A percentile compares a stretch with the other conserved stretches of the same genome.
Evolutionary conservation across 2,797 vertebrate species (phyloP).

Genomic region (Dendrocincla tyrannina): DNA sequence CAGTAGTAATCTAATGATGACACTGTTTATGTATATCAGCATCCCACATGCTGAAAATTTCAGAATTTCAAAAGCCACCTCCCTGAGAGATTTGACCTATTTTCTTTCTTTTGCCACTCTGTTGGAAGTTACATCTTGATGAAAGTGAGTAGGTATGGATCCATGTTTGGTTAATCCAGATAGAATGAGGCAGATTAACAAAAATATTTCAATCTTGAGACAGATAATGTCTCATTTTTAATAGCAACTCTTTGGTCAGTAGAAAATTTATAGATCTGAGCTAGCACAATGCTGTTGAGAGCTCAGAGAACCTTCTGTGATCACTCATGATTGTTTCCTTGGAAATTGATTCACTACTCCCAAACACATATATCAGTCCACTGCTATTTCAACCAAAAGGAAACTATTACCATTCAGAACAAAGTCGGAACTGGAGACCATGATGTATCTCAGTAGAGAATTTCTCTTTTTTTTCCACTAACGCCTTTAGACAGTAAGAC

Average conservation of each 20-base stretch:
- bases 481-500: background rate
- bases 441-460: background rate
- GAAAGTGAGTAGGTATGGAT: background rate
- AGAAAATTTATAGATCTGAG: background rate
- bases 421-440: background rate
- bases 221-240: background rate
- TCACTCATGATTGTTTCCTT: background rate
- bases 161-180: background rate
- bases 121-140: background rate
- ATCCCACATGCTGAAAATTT: background rate
- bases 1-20: background rate
- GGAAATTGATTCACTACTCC: background rate
- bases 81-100: background rate
- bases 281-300: background rate
- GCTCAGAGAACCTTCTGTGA: background rate
- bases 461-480: background rate
- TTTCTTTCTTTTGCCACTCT: background rate
- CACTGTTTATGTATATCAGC: background rate
- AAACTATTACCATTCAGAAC: background rate
- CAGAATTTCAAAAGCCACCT: background rate
- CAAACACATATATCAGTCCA: background rate
- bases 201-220: background rate
- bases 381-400: background rate
- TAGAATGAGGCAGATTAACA: background rate
- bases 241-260: background rate